Evolutionary conservation across 2,888 invertebrate species (phyloP), one percentile per base, ranked within the genome.

Genomic region (Volucella inflata): DNA sequence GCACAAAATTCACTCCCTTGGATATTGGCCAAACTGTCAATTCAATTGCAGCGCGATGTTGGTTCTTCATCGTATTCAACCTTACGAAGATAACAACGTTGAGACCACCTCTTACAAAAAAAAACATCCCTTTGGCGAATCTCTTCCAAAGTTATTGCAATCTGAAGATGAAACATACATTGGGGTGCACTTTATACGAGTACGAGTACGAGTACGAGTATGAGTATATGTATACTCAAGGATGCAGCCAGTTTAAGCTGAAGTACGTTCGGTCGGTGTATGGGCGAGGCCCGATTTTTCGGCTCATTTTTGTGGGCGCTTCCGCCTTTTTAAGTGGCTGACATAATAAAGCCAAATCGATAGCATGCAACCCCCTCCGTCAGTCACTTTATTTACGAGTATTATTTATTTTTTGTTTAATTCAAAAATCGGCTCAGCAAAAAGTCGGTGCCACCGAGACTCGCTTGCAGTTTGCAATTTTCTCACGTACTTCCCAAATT

Each of bases 1-100:
- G 59, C 70, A 79, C 71, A 68, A 71, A 55, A 70, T 80, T 55
- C 88, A 88, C 87, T 87, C 84, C 85, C 87, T 89, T 91, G 91
- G 91, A 90, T 88, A 88, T 77, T 88, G 88, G 90, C 91, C 91
- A 91, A 91, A 89, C 90, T 90, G 90, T 89, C 91, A 90, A 90
- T 91, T 89, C 89, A 89, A 88, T 89, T 88, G 87, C 80, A 84
- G 75, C 53, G 44, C 64, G 62, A 68, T 30, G 30, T 30, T 30
- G 67, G 46, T 55, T 65, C 51, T 51, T 59, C 50, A 48, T 21
- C 46, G 44, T 64, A 68, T 53, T 21, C 55, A 68, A 53, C 50
- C 36, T 55, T 17, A 16, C 72, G 70, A 44, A 80, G 76, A 85
- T 85, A 85, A 80, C 80, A 53, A 71, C 75, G 68, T 70, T 74